phyloP scores from a whole-genome alignment of 2,113 vertebrate genomes.

The Anarrhichthys ocellatus region DNA sequence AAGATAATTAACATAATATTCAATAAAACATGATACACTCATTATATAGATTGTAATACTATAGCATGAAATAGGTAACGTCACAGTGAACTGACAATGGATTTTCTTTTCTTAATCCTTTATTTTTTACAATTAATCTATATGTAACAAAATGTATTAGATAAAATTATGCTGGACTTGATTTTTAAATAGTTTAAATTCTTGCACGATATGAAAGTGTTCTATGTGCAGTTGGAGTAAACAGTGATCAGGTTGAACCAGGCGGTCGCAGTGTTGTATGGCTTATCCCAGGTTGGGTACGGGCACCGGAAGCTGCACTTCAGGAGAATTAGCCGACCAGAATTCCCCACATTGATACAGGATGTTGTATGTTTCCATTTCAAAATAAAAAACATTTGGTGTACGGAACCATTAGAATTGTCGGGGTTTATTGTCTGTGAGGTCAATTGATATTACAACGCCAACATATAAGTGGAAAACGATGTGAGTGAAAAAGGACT shows the following conservation, averaged over 20 bases:
- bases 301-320: conserved; percentile 68
- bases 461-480: background rate
- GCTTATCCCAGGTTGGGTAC: conserved; percentile 23
- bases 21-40: too few relatives aligned
- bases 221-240: background rate
- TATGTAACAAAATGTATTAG: too few relatives aligned
- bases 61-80: background rate
- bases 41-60: background rate
- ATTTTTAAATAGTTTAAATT: background rate
- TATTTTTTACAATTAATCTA: too few relatives aligned
- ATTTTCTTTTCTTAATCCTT: background rate
- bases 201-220: background rate
- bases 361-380: conserved; percentile 23
- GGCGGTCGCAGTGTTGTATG: conserved; percentile 76
- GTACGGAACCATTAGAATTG: background rate
- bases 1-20: background rate
- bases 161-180: too few relatives aligned
- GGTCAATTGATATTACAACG: background rate
- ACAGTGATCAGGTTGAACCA: conserved; percentile 59
- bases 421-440: background rate
- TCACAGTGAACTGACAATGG: background rate
- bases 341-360: background rate
- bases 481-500: rapidly evolving
- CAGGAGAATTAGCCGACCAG: background rate
- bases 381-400: conserved; percentile 21